Evolutionary conservation across 2,888 invertebrate genomes (phyloP).

Genomic region (Acholoe squamosa): DNA sequence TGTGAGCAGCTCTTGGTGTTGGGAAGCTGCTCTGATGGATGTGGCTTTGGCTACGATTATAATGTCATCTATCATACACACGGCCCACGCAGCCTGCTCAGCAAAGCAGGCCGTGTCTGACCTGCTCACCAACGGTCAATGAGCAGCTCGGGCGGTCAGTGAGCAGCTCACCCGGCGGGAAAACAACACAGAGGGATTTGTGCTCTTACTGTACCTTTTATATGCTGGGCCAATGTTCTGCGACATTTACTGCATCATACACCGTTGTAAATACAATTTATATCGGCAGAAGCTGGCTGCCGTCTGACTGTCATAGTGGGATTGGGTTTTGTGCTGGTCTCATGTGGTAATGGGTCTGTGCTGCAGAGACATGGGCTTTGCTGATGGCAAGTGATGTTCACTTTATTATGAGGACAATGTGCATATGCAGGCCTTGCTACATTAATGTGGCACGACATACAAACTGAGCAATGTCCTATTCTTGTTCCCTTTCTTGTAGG

Average conservation of each 20-base stretch:
- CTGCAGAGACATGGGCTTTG: too few relatives aligned
- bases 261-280: not conserved
- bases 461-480: too few relatives aligned
- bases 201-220: not conserved
- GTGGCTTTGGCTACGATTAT: conserved; percentile 43
- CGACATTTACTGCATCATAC: conserved; percentile 14
- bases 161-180: not conserved
- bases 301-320: not conserved
- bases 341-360: not conserved
- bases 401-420: too few relatives aligned
- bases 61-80: conserved; percentile 41
- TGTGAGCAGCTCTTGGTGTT: not conserved
- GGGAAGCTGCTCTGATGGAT: conserved; percentile 34
- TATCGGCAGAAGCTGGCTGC: conserved; percentile 1
- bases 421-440: not conserved
- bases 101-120: not conserved
- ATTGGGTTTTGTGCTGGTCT: not conserved
- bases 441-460: too few relatives aligned
- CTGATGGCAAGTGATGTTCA: too few relatives aligned
- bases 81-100: not conserved
- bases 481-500: too few relatives aligned
- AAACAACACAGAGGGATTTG: not conserved
- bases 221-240: not conserved
- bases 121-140: not conserved
- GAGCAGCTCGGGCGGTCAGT: not conserved